Conservation (phyloP, 2,113 vertebrate species). For the Aptenodytes patagonicus region DNA sequence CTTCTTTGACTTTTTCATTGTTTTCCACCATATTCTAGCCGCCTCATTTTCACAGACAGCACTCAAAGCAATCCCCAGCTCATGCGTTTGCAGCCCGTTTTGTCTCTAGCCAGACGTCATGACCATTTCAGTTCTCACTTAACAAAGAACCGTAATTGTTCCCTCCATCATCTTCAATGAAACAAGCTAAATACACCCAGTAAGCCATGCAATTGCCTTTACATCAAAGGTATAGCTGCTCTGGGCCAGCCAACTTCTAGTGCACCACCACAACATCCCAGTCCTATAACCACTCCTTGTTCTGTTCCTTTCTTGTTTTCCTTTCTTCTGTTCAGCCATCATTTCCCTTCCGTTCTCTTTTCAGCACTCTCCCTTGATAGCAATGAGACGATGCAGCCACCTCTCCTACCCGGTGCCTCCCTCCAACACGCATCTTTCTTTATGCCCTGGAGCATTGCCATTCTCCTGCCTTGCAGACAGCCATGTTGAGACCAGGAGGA, state of each 20-base stretch:
- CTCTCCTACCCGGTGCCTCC: background rate
- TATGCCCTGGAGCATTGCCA: background rate
- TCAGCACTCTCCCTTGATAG: background rate
- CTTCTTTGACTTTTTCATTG: constrained; percentile 17
- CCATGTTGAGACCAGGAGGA: background rate
- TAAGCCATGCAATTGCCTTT: background rate
- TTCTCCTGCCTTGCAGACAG: background rate
- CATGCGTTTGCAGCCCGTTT: background rate
- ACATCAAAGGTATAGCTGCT: background rate
- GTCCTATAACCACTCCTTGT: background rate
- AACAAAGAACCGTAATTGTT: background rate
- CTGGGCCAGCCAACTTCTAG: background rate
- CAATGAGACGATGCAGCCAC: background rate
- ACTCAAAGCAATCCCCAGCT: constrained; percentile 4
- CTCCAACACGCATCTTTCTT: fast-evolving
- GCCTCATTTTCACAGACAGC: background rate
- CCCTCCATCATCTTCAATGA: background rate
- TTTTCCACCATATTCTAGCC: background rate
- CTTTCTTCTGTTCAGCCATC: background rate
- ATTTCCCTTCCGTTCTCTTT: background rate
- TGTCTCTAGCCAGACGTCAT: background rate
- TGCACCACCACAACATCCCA: background rate
- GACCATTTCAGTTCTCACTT: background rate
- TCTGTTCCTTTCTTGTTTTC: background rate
- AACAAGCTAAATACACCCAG: background rate